phyloP scores from a whole-genome alignment of 2,113 vertebrate species.

The Talpa occidentalis region DNA sequence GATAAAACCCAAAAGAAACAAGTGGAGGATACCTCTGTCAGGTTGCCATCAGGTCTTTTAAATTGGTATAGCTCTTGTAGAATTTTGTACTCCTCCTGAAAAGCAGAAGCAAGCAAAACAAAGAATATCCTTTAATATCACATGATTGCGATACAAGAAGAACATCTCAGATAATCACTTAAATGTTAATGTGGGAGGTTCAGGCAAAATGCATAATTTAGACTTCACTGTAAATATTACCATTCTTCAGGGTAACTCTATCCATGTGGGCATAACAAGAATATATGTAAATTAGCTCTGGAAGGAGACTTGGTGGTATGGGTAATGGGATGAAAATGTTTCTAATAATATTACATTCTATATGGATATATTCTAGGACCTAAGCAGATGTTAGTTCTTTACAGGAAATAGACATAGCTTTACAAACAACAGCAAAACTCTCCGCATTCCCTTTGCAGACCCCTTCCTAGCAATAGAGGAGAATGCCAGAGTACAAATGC shows the following conservation, averaged over 20 bases:
- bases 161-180: not conserved
- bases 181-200: not conserved
- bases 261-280: not conserved
- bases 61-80: conserved; percentile 94
- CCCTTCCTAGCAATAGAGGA: not conserved
- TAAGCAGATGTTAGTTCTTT: not conserved
- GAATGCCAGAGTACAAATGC: not conserved
- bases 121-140: conserved; percentile 21
- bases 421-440: not conserved
- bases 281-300: not conserved
- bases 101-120: conserved; percentile 59
- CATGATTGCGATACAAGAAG: not conserved
- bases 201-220: not conserved
- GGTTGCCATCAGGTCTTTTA: conserved; percentile 87
- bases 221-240: not conserved
- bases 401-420: not conserved
- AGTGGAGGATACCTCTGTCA: conserved; percentile 88
- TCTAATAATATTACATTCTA: not conserved
- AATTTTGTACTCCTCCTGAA: conserved; percentile 93
- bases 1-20: conserved; percentile 13
- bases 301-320: not conserved
- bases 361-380: not conserved
- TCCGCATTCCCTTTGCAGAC: not conserved
- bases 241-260: conserved; percentile 20
- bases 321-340: not conserved